phyloP scores from a whole-genome alignment of 2,888 invertebrate species.

The Leucophenga maculata region DNA sequence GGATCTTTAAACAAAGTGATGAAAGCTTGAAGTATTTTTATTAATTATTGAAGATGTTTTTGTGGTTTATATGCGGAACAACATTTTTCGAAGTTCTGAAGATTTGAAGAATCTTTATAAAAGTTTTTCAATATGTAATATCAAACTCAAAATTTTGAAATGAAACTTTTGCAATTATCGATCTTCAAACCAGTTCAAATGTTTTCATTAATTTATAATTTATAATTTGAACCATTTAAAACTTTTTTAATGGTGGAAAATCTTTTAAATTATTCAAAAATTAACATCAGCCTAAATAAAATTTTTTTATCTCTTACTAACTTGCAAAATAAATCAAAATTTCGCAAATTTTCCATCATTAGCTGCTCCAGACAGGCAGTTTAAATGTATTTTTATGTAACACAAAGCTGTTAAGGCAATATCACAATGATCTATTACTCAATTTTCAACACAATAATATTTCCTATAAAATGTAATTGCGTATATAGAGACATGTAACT shows the following conservation, averaged over 20 bases:
- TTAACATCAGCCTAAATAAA: not conserved
- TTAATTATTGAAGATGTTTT: conserved; percentile 10
- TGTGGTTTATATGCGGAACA: too few species aligned
- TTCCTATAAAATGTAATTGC: conserved; percentile 51
- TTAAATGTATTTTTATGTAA: conserved; percentile 41
- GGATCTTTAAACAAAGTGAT: conserved; percentile 5
- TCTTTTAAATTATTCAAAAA: conserved; percentile 41
- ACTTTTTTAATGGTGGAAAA: too few species aligned
- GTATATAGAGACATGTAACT: conserved; percentile 39
- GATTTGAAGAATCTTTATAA: too few species aligned
- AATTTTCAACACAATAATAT: conserved; percentile 40
- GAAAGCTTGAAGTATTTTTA: conserved; percentile 1
- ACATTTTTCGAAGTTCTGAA: too few species aligned
- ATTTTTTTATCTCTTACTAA: not conserved
- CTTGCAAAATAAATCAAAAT: not conserved
- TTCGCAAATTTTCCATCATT: conserved; percentile 14
- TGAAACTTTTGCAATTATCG: too few species aligned
- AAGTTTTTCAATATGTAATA: too few species aligned
- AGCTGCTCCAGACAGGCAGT: not conserved
- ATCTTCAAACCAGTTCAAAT: too few species aligned
- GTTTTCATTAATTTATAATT: too few species aligned
- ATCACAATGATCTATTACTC: conserved; percentile 14
- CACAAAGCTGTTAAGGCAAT: conserved; percentile 7
- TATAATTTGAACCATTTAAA: too few species aligned
- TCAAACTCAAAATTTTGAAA: too few species aligned